A percentile compares a stretch with the other conserved stretches of the same genome.
phyloP scores from a whole-genome alignment of 2,888 invertebrate genomes.

The Lamproptera curius region DNA sequence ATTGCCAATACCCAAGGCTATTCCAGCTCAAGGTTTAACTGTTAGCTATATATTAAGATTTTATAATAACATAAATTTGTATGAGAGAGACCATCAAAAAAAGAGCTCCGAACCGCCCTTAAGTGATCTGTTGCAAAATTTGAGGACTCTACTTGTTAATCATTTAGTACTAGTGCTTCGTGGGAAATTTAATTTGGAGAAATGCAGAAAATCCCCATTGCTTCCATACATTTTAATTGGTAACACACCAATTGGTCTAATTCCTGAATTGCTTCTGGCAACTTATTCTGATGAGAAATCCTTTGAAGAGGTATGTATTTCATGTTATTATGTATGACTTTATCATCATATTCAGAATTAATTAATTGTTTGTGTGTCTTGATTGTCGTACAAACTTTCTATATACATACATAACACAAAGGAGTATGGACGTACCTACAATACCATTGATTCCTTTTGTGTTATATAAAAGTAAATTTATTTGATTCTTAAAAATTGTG shows the following conservation, averaged over 20 bases:
- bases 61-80: constrained; percentile 84
- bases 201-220: constrained; percentile 79
- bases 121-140: constrained; percentile 80
- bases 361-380: no score
- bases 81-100: constrained; percentile 87
- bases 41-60: constrained; percentile 68
- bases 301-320: constrained; percentile 68
- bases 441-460: no score
- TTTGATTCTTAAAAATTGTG: no score
- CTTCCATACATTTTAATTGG: constrained; percentile 83
- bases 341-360: no score
- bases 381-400: no score
- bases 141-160: constrained; percentile 74
- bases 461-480: no score
- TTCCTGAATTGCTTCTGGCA: constrained; percentile 82
- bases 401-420: no score
- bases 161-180: constrained; percentile 79
- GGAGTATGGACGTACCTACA: no score
- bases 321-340: no score
- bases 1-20: constrained; percentile 59
- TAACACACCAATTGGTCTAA: constrained; percentile 85
- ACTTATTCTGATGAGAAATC: constrained; percentile 79
- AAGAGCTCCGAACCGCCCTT: constrained; percentile 85
- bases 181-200: constrained; percentile 74
- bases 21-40: constrained; percentile 61